Evolutionary conservation across 2,797 vertebrate species (phyloP).

Genomic region (Sebastes cheni): DNA sequence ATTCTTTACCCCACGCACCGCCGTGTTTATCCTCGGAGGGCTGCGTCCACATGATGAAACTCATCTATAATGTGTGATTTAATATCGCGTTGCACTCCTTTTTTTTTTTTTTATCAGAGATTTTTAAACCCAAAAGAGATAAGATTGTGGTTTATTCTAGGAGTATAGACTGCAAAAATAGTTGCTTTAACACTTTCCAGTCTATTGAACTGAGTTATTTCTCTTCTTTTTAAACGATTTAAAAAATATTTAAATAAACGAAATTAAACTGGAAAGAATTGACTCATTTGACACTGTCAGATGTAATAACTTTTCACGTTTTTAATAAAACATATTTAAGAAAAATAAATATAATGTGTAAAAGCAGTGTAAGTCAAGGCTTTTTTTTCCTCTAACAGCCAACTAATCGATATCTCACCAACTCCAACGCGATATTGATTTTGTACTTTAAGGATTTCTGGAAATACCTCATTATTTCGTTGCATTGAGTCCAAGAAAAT

Average conservation of each 20-base stretch:
- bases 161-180: conserved; percentile 11
- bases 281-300: background rate
- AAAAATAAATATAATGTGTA: background rate
- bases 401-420: conserved; percentile 54
- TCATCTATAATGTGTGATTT: conserved; percentile 86
- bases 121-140: conserved; percentile 59
- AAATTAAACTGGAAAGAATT: background rate
- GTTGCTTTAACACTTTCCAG: background rate
- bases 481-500: conserved; percentile 47
- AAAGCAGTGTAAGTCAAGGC: conserved; percentile 19
- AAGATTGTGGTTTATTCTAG: conserved; percentile 7
- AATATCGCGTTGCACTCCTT: conserved; percentile 72
- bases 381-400: conserved; percentile 23
- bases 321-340: background rate
- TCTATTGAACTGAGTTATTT: background rate
- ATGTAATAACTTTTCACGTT: background rate
- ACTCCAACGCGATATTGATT: conserved; percentile 44
- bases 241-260: background rate
- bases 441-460: conserved; percentile 41
- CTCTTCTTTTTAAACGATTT: background rate
- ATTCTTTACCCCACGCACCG: conserved; percentile 73
- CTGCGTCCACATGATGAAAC: conserved; percentile 81
- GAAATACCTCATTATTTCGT: conserved; percentile 57
- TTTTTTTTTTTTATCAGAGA: background rate
- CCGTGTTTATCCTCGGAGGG: conserved; percentile 82